These are phyloP conservation scores for Xiphorhynchus elegans DNA, from an alignment of 2,113 vertebrate species.

Conservation along the genomic window DNA sequence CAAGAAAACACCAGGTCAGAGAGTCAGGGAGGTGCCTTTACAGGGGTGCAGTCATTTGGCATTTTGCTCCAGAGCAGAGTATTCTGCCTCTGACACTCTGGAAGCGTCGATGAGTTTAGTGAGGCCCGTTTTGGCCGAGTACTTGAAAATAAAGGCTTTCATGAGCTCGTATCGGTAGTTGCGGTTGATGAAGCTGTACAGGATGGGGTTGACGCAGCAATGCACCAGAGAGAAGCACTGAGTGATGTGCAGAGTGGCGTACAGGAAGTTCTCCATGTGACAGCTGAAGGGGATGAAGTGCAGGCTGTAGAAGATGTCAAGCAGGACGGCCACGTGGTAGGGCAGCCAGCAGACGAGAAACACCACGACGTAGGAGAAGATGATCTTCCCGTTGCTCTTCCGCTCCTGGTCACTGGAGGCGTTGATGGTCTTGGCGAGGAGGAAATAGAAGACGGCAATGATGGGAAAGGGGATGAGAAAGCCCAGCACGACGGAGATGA, in stretches of 20 bases:
- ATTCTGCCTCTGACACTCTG: constrained; percentile 82
- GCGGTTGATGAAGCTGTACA: constrained; percentile 89
- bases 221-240: constrained; percentile 90
- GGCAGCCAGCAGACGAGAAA: constrained; percentile 93
- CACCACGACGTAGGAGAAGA: constrained; percentile 87
- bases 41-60: constrained; percentile 60
- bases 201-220: constrained; percentile 89
- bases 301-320: constrained; percentile 85
- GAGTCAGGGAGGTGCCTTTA: not conserved
- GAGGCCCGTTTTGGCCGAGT: constrained; percentile 89
- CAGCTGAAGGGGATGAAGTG: constrained; percentile 85
- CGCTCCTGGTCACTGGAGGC: constrained; percentile 81
- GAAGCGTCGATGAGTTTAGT: constrained; percentile 86
- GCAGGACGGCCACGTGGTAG: constrained; percentile 82
- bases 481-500: constrained; percentile 84
- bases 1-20: not conserved
- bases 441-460: constrained; percentile 84
- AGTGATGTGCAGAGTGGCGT: constrained; percentile 82
- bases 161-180: constrained; percentile 91
- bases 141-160: constrained; percentile 94
- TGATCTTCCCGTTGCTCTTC: constrained; percentile 81
- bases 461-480: constrained; percentile 87
- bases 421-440: constrained; percentile 79
- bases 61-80: constrained; percentile 85
- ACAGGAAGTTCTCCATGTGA: constrained; percentile 85